Conservation (phyloP, 92 coral and sea anemone genomes). For the Umimayanthus chanpuru region DNA sequence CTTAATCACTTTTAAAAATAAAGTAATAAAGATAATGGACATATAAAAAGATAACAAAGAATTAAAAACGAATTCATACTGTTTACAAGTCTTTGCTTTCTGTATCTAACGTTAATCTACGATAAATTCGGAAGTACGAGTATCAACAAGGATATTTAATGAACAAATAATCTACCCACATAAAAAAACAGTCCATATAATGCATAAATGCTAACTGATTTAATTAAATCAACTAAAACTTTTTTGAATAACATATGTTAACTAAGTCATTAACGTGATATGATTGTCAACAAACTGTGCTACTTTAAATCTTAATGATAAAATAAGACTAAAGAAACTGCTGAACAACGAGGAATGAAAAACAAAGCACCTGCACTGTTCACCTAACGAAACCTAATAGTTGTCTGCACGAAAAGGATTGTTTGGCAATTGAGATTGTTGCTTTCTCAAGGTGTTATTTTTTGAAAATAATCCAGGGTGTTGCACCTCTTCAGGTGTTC, state of each 20-base stretch:
- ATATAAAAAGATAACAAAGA: too few relatives aligned
- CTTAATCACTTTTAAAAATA: neutral
- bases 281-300: neutral
- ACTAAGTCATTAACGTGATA: neutral
- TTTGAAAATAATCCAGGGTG: too few relatives aligned
- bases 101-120: too few relatives aligned
- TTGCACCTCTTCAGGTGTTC: too few relatives aligned
- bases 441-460: neutral
- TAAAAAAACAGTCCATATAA: too few relatives aligned
- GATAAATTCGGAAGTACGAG: too few relatives aligned
- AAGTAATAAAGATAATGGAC: neutral
- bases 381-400: neutral
- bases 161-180: neutral
- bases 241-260: neutral
- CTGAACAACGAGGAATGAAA: neutral
- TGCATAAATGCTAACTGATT: neutral
- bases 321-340: neutral
- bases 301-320: too few relatives aligned
- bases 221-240: neutral
- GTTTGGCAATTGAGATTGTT: neutral
- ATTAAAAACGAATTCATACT: neutral
- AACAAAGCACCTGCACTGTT: neutral
- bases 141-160: too few relatives aligned
- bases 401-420: neutral
- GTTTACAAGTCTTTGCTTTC: too few relatives aligned